These are phyloP conservation scores for Neosalanx taihuensis DNA, from an alignment of 2,797 vertebrate genomes.

Conservation along the genomic window DNA sequence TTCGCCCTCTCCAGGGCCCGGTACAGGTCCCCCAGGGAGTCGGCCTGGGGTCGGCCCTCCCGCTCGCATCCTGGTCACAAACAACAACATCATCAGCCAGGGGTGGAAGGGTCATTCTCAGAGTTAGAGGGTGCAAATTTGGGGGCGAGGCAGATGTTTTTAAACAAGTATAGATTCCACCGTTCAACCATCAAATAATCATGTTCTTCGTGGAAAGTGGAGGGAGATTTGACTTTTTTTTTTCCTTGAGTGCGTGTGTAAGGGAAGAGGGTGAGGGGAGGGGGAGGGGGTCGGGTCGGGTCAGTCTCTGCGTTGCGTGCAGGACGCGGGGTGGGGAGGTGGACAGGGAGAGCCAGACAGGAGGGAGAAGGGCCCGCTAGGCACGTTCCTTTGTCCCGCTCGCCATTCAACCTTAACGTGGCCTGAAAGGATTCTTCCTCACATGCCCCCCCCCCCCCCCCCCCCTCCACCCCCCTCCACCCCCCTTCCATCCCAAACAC, in stretches of 20 bases:
- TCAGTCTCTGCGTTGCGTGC: slow-evolving; percentile 6
- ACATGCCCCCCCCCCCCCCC: slow-evolving; percentile 8
- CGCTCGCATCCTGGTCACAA: slow-evolving; percentile 57
- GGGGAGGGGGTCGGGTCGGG: background rate
- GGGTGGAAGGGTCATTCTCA: too few species aligned
- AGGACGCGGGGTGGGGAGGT: slow-evolving; percentile 21
- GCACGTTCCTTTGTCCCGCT: slow-evolving; percentile 55
- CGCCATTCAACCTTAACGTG: slow-evolving; percentile 63
- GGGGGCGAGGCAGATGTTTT: too few species aligned
- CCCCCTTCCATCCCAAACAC: background rate
- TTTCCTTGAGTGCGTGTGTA: background rate
- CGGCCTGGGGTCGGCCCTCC: slow-evolving; percentile 82
- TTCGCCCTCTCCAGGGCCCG: slow-evolving; percentile 91
- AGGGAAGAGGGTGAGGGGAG: too few species aligned
- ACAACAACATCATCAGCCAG: slow-evolving; percentile 2
- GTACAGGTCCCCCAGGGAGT: slow-evolving; percentile 94
- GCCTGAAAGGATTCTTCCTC: slow-evolving; percentile 67
- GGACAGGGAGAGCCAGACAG: slow-evolving; percentile 40
- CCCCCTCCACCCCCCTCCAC: too few species aligned
- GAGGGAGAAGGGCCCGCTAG: slow-evolving; percentile 46
- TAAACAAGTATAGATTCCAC: too few species aligned
- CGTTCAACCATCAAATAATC: too few species aligned
- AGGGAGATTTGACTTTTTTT: background rate
- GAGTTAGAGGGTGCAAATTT: too few species aligned
- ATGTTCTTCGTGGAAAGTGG: too few species aligned